Conservation (phyloP, 2,888 invertebrate genomes). For the Leptogaster cylindrica region DNA sequence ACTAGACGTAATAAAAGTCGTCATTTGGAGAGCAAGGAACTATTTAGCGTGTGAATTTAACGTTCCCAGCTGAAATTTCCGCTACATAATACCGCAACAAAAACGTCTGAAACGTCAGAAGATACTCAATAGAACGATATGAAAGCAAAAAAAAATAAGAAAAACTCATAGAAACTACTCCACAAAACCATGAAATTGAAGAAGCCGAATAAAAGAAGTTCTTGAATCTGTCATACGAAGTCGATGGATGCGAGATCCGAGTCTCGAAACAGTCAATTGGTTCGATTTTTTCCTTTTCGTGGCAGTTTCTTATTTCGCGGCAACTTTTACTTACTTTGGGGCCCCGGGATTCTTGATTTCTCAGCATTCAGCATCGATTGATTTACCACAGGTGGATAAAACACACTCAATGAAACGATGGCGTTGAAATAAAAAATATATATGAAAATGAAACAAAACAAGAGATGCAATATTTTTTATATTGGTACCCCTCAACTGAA, state of each 20-base stretch:
- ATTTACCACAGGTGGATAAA: constrained; percentile 35
- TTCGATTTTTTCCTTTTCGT: constrained; percentile 32
- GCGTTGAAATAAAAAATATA: constrained; percentile 2
- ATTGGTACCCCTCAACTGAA: no score
- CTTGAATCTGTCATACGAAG: constrained; percentile 22
- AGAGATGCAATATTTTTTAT: no score
- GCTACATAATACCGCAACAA: constrained; percentile 11
- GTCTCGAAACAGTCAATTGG: constrained; percentile 28
- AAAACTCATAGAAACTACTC: constrained; percentile 24
- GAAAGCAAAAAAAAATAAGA: no score
- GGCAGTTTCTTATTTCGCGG: constrained; percentile 36
- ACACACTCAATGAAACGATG: constrained; percentile 8
- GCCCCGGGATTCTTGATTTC: constrained; percentile 25
- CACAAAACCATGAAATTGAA: constrained; percentile 37
- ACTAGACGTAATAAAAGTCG: no score
- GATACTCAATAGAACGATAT: constrained; percentile 9
- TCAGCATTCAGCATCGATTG: constrained; percentile 30
- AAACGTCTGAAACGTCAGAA: constrained; percentile 4
- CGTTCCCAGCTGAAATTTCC: no score
- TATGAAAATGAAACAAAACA: not conserved
- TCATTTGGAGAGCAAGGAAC: no score
- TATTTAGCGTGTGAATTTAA: no score
- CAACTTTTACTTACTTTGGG: constrained; percentile 34
- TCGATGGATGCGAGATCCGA: not conserved
- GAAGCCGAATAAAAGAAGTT: constrained; percentile 38